Evolutionary conservation across 2,888 invertebrate species (phyloP), one percentile per base, ranked within the genome.

Genomic region (Rhorus exstirpatorius): DNA sequence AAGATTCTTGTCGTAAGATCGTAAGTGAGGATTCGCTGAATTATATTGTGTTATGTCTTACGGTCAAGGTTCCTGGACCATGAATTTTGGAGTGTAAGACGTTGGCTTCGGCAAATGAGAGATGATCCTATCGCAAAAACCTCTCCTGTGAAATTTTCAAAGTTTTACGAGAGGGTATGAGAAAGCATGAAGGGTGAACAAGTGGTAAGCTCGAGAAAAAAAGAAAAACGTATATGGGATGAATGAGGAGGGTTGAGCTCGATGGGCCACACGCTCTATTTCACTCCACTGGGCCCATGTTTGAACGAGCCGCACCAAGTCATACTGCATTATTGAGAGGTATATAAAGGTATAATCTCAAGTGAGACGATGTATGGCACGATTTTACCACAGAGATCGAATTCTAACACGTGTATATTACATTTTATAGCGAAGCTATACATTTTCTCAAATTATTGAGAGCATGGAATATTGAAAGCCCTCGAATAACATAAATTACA

Each of bases 221-320:
- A 55, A 61, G 55, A n/a, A n/a, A n/a, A n/a, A n/a, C n/a, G n/a
- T n/a, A n/a, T 80, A 68, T 63, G 75, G 63, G 14, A 61, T 19
- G 68, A 44, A 75, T 70, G 74, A 75, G 46, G 38, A 61, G 68
- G 75, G 53, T 80, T 41, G 63, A 68, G 49, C 41, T 38, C 53
- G 67, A 61, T 61, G 68, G 61, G 67, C 74, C 74, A 60, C 74
- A 60, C 55, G 79, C 63, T 70, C 79, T 75, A 80, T 65, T 80
- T 80, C 63, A 70, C 80, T 80, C 70, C 70, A 70, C 26, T 46
- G 68, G 26, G 38, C 17, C 55, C 71, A 60, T 72, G 10, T 53
- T 63, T 46, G 38, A 35, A 35, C 58, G 35, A 19, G 14, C 49
- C 35, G n/a, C 26, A 53, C 67, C 26, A 38, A 55, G 24, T 55